These are phyloP conservation scores for Piliocolobus tephrosceles DNA, from an alignment of 2,113 vertebrate species.

Conservation along the genomic window DNA sequence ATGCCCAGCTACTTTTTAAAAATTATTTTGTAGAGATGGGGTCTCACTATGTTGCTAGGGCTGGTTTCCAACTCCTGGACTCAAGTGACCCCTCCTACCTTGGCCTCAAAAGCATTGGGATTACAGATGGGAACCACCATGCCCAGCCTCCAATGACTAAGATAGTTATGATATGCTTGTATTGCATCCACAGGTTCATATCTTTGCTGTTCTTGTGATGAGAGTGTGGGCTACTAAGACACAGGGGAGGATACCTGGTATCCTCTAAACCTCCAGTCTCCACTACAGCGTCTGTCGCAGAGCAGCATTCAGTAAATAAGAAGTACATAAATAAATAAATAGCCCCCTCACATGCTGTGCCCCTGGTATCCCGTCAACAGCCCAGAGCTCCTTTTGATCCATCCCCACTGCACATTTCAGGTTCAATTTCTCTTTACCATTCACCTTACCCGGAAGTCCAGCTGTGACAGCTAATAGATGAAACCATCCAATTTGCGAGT, in stretches of 20 bases:
- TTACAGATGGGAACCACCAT: too few species aligned
- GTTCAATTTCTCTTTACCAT: slow-evolving; percentile 10
- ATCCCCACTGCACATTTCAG: background rate
- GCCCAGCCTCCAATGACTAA: too few species aligned
- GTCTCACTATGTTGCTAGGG: too few species aligned
- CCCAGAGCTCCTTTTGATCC: background rate
- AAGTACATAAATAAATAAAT: background rate
- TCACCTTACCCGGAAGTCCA: slow-evolving; percentile 41
- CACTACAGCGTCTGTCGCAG: background rate
- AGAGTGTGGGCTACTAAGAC: background rate
- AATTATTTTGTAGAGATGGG: too few species aligned
- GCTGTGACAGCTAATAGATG: slow-evolving; percentile 59
- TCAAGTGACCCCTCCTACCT: too few species aligned
- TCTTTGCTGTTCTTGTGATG: background rate
- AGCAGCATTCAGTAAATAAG: background rate
- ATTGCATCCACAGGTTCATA: background rate
- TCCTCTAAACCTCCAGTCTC: background rate
- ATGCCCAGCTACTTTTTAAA: too few species aligned
- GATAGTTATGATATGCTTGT: background rate
- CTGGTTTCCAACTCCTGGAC: too few species aligned
- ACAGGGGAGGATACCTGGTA: background rate
- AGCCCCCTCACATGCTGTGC: background rate
- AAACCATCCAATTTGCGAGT: slow-evolving; percentile 57
- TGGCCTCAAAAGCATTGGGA: too few species aligned
- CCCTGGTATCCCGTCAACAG: background rate